Conservation (phyloP, 2,888 invertebrate genomes). For the Nasonovia ribisnigri region DNA sequence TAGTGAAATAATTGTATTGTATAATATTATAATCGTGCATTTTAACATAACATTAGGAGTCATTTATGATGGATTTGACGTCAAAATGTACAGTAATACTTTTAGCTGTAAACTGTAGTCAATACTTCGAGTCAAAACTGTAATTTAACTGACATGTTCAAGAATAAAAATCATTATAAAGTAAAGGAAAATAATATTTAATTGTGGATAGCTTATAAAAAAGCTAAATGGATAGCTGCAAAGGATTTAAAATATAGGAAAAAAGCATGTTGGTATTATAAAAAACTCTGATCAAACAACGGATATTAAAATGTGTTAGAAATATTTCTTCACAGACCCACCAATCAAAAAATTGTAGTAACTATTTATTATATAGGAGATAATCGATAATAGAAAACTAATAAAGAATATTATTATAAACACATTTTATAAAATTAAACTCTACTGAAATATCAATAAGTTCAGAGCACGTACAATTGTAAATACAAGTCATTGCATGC, state of each 20-base stretch:
- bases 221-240: background rate
- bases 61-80: background rate
- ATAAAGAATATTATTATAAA: background rate
- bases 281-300: background rate
- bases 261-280: background rate
- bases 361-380: background rate
- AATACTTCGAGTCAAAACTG: background rate
- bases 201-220: background rate
- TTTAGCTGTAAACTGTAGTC: no score
- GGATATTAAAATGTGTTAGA: background rate
- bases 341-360: background rate
- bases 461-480: background rate
- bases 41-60: background rate
- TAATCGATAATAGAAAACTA: background rate
- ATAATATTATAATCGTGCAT: background rate
- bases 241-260: background rate
- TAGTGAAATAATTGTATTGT: background rate
- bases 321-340: background rate
- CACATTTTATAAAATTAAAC: background rate
- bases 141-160: background rate
- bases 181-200: background rate
- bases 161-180: background rate
- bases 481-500: slow-evolving; percentile 16
- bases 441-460: background rate
- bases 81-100: background rate